Conservation (phyloP, 2,113 vertebrate species). For the Miniopterus natalensis region DNA sequence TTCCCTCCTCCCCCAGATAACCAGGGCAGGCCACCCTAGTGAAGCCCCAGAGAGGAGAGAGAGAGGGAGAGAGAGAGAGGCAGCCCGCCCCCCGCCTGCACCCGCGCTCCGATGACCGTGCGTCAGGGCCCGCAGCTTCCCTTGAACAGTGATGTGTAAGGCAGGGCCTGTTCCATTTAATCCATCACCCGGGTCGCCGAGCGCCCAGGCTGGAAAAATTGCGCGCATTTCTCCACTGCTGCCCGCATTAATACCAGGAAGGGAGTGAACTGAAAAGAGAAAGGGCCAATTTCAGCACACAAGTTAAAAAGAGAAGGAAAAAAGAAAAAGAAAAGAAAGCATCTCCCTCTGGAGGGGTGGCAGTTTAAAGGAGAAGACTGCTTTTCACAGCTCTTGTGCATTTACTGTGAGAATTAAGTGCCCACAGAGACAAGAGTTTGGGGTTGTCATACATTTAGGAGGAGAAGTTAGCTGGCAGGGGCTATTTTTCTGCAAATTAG, state of each 20-base stretch:
- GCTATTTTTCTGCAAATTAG: constrained; percentile 82
- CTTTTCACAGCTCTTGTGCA: constrained; percentile 23
- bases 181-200: constrained; percentile 67
- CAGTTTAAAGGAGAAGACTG: constrained; percentile 49
- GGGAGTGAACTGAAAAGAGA: constrained; percentile 76
- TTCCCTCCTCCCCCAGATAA: constrained; percentile 32
- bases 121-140: constrained; percentile 43
- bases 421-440: constrained; percentile 52
- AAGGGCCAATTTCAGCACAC: constrained; percentile 81
- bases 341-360: not conserved
- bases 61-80: not conserved
- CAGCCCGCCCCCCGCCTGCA: constrained; percentile 49
- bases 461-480: constrained; percentile 72
- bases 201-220: constrained; percentile 71
- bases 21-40: constrained; percentile 44
- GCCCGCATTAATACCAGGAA: constrained; percentile 75
- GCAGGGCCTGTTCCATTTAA: constrained; percentile 69
- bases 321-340: constrained; percentile 68
- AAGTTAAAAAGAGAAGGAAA: constrained; percentile 66
- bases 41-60: constrained; percentile 20
- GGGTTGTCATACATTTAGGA: constrained; percentile 67
- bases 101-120: not conserved
- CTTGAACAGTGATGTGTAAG: constrained; percentile 75
- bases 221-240: constrained; percentile 51
- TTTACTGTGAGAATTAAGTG: constrained; percentile 47